Evolutionary conservation across 2,888 invertebrate species (phyloP).

Genomic region (Iphiclides podalirius): DNA sequence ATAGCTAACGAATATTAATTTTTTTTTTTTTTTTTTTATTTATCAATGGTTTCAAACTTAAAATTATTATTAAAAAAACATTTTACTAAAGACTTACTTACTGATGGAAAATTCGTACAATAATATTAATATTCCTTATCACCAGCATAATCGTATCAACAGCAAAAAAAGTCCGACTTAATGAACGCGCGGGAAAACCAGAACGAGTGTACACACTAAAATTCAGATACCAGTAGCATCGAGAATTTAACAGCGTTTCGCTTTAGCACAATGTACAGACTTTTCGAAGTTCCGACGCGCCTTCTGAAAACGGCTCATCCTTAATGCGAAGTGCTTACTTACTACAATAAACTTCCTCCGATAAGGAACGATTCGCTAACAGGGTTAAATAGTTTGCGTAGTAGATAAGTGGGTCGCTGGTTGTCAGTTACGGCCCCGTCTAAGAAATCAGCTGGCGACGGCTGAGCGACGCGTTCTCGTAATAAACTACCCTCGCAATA

Average conservation of each 20-base stretch:
- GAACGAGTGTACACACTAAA: too few relatives aligned
- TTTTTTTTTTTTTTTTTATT: too few relatives aligned
- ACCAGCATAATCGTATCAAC: too few relatives aligned
- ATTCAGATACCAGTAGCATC: too few relatives aligned
- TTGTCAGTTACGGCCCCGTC: constrained; percentile 37
- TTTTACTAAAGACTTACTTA: too few relatives aligned
- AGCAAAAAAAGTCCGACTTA: too few relatives aligned
- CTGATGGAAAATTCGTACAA: too few relatives aligned
- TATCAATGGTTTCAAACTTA: too few relatives aligned
- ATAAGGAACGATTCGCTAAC: constrained; percentile 18
- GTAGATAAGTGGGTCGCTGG: constrained; percentile 20
- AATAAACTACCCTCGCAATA: constrained; percentile 56
- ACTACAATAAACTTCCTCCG: constrained; percentile 1
- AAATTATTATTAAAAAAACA: too few relatives aligned
- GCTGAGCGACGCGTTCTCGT: constrained; percentile 50
- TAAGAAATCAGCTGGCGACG: constrained; percentile 45
- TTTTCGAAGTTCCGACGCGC: not conserved
- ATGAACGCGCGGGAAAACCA: too few relatives aligned
- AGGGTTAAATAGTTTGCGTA: constrained; percentile 20
- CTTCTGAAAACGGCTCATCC: not conserved
- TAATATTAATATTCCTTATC: too few relatives aligned
- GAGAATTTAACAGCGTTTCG: not conserved
- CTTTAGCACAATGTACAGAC: not conserved
- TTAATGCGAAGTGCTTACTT: not conserved
- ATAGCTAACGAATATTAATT: too few relatives aligned